Percentiles rank a stretch among this genome's conserved stretches.
phyloP scores from a whole-genome alignment of 2,888 invertebrate genomes.

The Scaeva pyrastri region DNA sequence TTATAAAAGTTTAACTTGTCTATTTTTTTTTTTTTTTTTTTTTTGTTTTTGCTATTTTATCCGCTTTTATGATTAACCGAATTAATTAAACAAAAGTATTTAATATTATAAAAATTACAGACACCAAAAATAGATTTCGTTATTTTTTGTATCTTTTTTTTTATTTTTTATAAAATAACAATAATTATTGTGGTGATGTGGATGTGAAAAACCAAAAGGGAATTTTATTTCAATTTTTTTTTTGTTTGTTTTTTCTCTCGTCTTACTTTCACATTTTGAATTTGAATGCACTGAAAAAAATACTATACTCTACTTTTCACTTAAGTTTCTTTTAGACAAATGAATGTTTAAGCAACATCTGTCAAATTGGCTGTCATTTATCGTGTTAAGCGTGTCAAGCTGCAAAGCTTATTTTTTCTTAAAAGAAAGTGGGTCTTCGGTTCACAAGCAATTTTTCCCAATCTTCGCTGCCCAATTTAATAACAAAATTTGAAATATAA shows the following conservation, averaged over 20 bases:
- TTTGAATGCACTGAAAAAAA: not conserved
- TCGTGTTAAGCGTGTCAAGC: too few relatives aligned
- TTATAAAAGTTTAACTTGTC: not conserved
- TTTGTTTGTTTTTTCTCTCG: not conserved
- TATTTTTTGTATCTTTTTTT: not conserved
- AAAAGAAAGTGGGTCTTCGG: too few relatives aligned
- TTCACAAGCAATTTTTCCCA: too few relatives aligned
- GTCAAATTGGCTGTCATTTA: too few relatives aligned
- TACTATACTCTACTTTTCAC: too few relatives aligned
- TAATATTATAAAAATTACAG: constrained; percentile 32
- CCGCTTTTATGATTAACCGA: constrained; percentile 39
- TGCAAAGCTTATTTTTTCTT: too few relatives aligned
- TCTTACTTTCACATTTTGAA: not conserved
- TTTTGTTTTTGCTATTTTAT: constrained; percentile 10
- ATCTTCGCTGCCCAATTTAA: too few relatives aligned
- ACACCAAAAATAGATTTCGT: not conserved
- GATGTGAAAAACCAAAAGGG: not conserved
- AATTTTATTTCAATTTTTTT: not conserved
- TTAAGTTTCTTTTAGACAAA: too few relatives aligned
- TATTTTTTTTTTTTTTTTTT: not conserved
- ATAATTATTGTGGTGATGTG: constrained; percentile 31
- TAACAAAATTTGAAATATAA: not conserved
- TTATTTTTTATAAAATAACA: not conserved
- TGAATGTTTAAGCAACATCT: too few relatives aligned
- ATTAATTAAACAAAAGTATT: constrained; percentile 39